phyloP scores from a whole-genome alignment of 2,113 vertebrate genomes.

The Ammodramus savannarum region DNA sequence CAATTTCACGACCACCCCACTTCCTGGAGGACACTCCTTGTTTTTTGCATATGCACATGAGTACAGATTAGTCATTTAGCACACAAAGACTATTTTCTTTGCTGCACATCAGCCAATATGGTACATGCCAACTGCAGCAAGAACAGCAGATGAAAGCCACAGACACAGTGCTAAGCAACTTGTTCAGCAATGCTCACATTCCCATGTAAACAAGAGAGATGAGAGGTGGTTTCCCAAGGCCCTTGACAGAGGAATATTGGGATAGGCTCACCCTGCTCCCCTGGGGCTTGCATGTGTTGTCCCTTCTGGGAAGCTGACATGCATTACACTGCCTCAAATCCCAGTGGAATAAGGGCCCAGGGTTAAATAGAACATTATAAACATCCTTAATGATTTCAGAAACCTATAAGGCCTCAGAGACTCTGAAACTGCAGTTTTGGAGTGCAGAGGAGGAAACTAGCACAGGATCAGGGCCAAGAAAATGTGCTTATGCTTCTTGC shows the following conservation, averaged over 20 bases:
- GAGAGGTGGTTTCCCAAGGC: not conserved
- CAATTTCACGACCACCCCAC: not conserved
- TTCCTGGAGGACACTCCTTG: not conserved
- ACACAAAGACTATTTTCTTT: not conserved
- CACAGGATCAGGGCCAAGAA: not conserved
- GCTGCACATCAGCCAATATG: constrained; percentile 15
- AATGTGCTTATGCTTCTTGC: not conserved
- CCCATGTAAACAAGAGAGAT: not conserved
- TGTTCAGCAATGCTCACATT: not conserved
- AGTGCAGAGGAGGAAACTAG: not conserved
- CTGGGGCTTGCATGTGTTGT: not conserved
- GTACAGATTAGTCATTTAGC: not conserved
- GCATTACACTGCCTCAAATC: not conserved
- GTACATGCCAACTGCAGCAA: not conserved
- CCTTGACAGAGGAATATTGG: not conserved
- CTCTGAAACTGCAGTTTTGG: not conserved
- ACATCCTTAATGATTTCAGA: not conserved
- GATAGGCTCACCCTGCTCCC: not conserved
- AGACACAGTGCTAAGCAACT: constrained; percentile 44
- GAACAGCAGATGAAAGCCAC: constrained; percentile 48
- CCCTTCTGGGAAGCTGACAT: not conserved
- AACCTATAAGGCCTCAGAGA: not conserved
- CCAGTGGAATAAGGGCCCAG: not conserved
- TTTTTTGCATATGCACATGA: not conserved
- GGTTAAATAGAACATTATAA: not conserved